Conservation (phyloP, 2,888 invertebrate genomes). For the Drosophila cracens region DNA sequence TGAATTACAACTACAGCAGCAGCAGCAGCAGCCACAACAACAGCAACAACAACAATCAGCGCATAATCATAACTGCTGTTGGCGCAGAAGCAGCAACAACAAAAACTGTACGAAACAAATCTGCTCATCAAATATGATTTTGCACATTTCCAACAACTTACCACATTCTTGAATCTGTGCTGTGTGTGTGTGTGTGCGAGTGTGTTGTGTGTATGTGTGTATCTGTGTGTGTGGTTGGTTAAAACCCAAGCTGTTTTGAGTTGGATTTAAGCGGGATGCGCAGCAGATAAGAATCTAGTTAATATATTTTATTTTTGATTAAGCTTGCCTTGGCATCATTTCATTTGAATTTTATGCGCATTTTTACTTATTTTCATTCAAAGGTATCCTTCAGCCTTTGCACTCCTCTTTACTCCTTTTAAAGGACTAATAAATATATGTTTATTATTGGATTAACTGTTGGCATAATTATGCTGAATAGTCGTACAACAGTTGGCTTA, state of each 20-base stretch:
- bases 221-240: background rate
- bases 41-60: constrained; percentile 26
- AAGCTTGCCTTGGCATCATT: background rate
- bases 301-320: background rate
- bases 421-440: no score
- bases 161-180: background rate
- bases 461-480: background rate
- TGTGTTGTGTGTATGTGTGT: background rate
- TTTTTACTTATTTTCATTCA: background rate
- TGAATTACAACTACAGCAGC: constrained; percentile 40
- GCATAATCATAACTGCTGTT: constrained; percentile 15
- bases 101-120: constrained; percentile 49
- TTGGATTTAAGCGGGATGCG: constrained; percentile 1
- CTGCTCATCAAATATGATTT: constrained; percentile 14
- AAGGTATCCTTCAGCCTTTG: background rate
- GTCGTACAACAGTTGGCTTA: background rate
- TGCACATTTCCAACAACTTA: constrained; percentile 3
- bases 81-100: constrained; percentile 25
- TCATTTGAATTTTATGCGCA: background rate
- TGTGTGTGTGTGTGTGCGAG: background rate
- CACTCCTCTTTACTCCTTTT: no score
- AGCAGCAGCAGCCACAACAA: constrained; percentile 9
- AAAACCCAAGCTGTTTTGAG: background rate
- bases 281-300: background rate
- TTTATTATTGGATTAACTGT: background rate